Evolutionary conservation across 2,888 invertebrate genomes (phyloP), one percentile per base, ranked within the genome.

Genomic region (Diploptera punctata): DNA sequence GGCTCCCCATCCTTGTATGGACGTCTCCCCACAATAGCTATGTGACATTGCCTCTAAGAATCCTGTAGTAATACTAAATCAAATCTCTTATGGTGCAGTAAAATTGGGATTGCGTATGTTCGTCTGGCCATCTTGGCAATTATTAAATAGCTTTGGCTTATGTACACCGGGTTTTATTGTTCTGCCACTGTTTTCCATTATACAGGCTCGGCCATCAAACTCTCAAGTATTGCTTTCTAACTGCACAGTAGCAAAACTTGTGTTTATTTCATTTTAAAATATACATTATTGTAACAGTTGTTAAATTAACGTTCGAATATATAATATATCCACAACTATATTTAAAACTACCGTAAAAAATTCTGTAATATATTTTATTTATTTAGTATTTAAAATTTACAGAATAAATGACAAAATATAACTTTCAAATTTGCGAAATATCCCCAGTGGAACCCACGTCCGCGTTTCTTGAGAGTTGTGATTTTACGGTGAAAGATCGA

Each of bases 1-100:
- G 7, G 7, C 16, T 57, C n/a, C 26, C 26, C n/a, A 26, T 54
- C 54, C 24, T 24, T 54, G 54, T 24, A 4, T 24, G 3, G 57
- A 5, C 13, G 57, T 4, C 5, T 21, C 5, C 24, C 21, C 5
- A 24, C 57, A 29, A 57, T 57, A 57, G 16, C 29, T 2, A 4
- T 29, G n/a, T 9, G 29, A 57, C 57, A 57, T 57, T 29, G n/a
- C 29, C 29, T 9, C 57, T 24, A 13, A 33, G 33, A 33, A 33
- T 33, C 33, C 33, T 33, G 69, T 65, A 68, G 38, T 61, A 68
- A 69, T 67, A 73, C 49, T 73, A 69, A 73, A 73, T 73, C 73
- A 73, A 69, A 73, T 54, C 61, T 29, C 70, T 73, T 73, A 73
- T 73, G 73, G 65, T 43, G 73, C 62, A 70, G 44, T 73, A 73